A percentile compares a stretch with the other conserved stretches of the same genome.
Conservation (phyloP, 2,797 vertebrate species). For the Rhabdomys pumilio region DNA sequence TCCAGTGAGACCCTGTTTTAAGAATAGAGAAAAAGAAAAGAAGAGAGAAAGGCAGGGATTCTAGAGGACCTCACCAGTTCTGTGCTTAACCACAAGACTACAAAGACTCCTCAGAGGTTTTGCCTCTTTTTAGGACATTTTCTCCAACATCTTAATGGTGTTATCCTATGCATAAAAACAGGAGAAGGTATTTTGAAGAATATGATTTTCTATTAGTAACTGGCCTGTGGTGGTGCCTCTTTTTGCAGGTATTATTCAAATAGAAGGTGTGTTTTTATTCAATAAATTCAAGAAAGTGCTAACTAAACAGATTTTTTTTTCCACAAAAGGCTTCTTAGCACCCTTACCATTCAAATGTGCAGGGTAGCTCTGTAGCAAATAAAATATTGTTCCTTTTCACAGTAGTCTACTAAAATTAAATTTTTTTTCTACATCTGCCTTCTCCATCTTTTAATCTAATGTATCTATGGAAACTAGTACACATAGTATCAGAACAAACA, state of each 20-base stretch:
- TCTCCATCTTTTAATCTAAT: not conserved
- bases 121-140: not conserved
- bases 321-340: not conserved
- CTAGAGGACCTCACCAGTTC: not conserved
- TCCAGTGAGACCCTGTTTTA: not conserved
- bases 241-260: not conserved
- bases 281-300: too few species aligned
- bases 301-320: not conserved
- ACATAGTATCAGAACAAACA: not conserved
- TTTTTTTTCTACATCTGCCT: not conserved
- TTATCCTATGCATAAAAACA: not conserved
- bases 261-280: not conserved
- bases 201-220: not conserved
- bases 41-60: not conserved
- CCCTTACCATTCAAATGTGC: not conserved
- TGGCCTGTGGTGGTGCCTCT: not conserved
- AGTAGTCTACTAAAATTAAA: not conserved
- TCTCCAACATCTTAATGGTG: not conserved
- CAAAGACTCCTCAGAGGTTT: not conserved
- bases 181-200: not conserved
- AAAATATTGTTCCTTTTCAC: not conserved
- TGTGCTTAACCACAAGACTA: accelerated
- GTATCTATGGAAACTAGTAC: not conserved
- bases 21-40: not conserved
- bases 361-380: not conserved